Evolutionary conservation across 2,797 vertebrate species (phyloP).

Genomic region (Coreius guichenoti): DNA sequence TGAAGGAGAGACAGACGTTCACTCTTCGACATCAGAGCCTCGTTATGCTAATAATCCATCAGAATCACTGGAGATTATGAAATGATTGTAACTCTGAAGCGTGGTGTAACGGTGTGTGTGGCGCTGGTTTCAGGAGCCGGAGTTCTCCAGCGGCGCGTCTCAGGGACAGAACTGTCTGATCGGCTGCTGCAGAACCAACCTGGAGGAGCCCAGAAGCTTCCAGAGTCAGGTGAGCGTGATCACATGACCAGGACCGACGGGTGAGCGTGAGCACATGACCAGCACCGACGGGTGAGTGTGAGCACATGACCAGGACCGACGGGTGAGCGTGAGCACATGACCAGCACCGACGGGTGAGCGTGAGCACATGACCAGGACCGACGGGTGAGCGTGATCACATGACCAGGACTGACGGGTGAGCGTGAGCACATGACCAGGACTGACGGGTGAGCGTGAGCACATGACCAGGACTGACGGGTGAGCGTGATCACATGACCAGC

Average conservation of each 20-base stretch:
- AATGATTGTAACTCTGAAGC: background rate
- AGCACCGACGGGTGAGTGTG: no score
- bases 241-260: background rate
- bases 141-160: constrained; percentile 62
- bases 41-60: constrained; percentile 4
- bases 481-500: no score
- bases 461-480: no score
- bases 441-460: no score
- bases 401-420: no score
- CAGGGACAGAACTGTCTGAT: constrained; percentile 77
- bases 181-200: constrained; percentile 77
- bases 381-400: no score
- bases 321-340: no score
- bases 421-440: no score
- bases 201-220: constrained; percentile 75
- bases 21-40: constrained; percentile 5
- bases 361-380: no score
- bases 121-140: constrained; percentile 69
- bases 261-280: no score
- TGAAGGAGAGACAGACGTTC: background rate
- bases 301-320: no score
- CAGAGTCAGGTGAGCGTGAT: constrained; percentile 75
- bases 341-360: no score
- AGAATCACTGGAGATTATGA: background rate
- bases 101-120: background rate